These are phyloP conservation scores for Zenarchopterus dispar DNA, from an alignment of 2,797 vertebrate species.

Conservation along the genomic window DNA sequence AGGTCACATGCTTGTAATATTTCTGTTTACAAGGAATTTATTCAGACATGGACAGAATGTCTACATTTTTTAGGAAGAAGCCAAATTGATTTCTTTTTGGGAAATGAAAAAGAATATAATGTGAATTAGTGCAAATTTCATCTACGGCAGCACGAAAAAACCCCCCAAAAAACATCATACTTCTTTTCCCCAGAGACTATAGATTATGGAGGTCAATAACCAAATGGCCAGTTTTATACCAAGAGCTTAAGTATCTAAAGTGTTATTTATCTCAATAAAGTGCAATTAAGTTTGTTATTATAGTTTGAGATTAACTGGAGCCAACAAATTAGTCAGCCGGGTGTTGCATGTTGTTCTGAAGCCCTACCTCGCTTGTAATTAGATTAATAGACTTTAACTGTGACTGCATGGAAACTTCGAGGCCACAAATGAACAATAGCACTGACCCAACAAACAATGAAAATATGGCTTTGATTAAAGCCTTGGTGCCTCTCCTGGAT, in stretches of 20 bases:
- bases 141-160: slow-evolving; percentile 8
- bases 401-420: slow-evolving; percentile 48
- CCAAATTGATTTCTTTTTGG: slow-evolving; percentile 17
- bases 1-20: neutral
- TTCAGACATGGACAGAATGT: neutral
- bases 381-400: slow-evolving; percentile 23
- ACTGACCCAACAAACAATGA: neutral
- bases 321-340: slow-evolving; percentile 21
- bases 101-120: neutral
- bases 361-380: slow-evolving; percentile 23
- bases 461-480: slow-evolving; percentile 48
- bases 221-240: slow-evolving; percentile 17
- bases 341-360: slow-evolving; percentile 24
- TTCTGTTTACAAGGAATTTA: neutral
- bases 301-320: slow-evolving; percentile 25
- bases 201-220: slow-evolving; percentile 20
- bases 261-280: slow-evolving; percentile 16
- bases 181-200: slow-evolving; percentile 3
- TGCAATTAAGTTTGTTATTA: slow-evolving; percentile 27
- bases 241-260: slow-evolving; percentile 43
- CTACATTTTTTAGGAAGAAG: neutral
- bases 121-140: neutral
- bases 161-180: neutral
- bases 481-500: slow-evolving; percentile 79
- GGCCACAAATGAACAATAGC: slow-evolving; percentile 48